These are phyloP conservation scores for Cordilura impudica DNA, from an alignment of 2,888 invertebrate species.

Conservation along the genomic window DNA sequence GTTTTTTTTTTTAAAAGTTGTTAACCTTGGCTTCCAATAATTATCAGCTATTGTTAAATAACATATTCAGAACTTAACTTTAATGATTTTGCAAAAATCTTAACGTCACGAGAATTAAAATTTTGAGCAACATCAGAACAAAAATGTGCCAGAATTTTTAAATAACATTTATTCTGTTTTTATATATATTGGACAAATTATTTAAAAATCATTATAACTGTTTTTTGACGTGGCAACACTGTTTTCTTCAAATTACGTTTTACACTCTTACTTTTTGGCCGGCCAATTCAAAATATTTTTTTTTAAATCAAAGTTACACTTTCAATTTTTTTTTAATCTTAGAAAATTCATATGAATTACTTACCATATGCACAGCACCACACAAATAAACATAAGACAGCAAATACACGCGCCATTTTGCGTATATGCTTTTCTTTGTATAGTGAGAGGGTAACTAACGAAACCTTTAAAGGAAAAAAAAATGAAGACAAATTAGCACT, in stretches of 20 bases:
- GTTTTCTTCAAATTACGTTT: conserved; percentile 12
- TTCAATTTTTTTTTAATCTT: conserved; percentile 14
- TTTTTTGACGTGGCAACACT: conserved; percentile 33
- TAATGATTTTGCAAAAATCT: conserved; percentile 6
- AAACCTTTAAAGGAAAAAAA: conserved; percentile 59
- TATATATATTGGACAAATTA: neutral
- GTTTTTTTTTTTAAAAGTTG: conserved; percentile 44
- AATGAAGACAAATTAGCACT: conserved; percentile 63
- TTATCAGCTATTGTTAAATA: conserved; percentile 30
- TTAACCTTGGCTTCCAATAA: conserved; percentile 59
- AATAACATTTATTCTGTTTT: neutral
- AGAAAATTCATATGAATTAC: conserved; percentile 64
- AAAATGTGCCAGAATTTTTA: neutral
- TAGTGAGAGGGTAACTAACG: conserved; percentile 59
- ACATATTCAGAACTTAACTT: conserved; percentile 14
- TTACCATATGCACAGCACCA: conserved; percentile 75
- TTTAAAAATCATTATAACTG: neutral
- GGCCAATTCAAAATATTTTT: conserved; percentile 10
- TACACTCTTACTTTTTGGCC: conserved; percentile 6
- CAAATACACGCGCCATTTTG: conserved; percentile 77
- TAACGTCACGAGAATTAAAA: conserved; percentile 28
- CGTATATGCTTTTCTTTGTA: conserved; percentile 70
- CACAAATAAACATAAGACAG: conserved; percentile 74
- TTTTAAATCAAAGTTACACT: conserved; percentile 12
- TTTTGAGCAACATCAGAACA: neutral